Conservation (phyloP, 2,797 vertebrate genomes). For the Lagodon rhomboides region DNA sequence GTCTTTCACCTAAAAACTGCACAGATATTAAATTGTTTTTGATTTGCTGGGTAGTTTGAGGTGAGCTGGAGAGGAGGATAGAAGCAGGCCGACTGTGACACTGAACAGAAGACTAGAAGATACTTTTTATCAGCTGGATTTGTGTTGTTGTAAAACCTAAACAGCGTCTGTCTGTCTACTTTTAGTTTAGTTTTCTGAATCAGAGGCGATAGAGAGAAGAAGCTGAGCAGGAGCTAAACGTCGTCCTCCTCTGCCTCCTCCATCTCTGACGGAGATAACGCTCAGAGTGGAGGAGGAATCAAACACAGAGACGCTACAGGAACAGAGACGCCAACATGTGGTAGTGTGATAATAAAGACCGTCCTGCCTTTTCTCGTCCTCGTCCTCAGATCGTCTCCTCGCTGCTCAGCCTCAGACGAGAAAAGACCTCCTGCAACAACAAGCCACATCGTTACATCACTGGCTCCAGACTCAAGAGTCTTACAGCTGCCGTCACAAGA, state of each 20-base stretch:
- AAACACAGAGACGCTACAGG: neutral
- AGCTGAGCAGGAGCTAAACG: neutral
- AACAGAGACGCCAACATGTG: neutral
- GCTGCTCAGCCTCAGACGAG: neutral
- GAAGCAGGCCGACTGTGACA: conserved; percentile 8
- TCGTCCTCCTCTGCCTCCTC: neutral
- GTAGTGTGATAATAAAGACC: neutral
- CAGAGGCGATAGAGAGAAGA: neutral
- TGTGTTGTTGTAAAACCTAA: neutral
- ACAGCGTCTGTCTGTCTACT: neutral
- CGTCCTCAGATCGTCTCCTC: neutral
- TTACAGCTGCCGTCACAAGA: no score
- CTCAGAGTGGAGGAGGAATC: neutral
- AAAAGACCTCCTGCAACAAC: conserved; percentile 27
- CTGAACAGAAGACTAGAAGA: neutral
- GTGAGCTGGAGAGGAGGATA: neutral
- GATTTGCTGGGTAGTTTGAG: no score
- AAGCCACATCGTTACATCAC: neutral
- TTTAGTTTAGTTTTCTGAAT: neutral
- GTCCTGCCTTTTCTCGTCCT: conserved; percentile 20
- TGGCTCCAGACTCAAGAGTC: neutral
- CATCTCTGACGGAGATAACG: conserved; percentile 1
- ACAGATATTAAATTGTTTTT: no score
- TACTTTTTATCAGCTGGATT: neutral
- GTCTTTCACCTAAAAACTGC: no score